Percentiles rank a stretch among this genome's conserved stretches.
Conservation (phyloP, 1,140 invertebrate species). For the Apolygus lucorum region DNA sequence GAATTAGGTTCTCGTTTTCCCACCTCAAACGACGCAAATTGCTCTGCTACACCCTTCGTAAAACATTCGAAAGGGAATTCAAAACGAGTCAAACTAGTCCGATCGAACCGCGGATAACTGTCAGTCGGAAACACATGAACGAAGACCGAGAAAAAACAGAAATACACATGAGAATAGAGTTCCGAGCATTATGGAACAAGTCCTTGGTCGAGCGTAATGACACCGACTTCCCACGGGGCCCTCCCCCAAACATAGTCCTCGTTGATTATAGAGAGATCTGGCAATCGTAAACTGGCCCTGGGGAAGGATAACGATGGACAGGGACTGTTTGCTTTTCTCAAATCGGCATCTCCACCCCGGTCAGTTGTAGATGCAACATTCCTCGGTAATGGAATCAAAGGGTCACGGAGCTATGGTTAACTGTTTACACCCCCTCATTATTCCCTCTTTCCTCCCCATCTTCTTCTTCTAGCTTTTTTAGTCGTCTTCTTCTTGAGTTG, state of each 20-base stretch:
- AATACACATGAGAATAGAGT: slow-evolving; percentile 20
- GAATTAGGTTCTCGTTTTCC: too few species aligned
- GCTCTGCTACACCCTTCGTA: too few species aligned
- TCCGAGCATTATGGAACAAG: neutral
- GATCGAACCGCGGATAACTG: too few species aligned
- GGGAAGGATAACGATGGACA: neutral
- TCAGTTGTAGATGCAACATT: slow-evolving; percentile 12
- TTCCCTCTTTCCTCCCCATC: neutral
- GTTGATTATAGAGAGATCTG: slow-evolving; percentile 14
- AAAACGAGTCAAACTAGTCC: too few species aligned
- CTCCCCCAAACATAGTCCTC: slow-evolving; percentile 7
- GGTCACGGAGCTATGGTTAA: slow-evolving; percentile 15
- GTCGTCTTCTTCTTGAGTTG: too few species aligned
- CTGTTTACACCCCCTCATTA: slow-evolving; percentile 14
- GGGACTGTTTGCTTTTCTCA: slow-evolving; percentile 15
- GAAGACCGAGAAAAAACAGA: neutral
- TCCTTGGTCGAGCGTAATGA: slow-evolving; percentile 15
- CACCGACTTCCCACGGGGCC: slow-evolving; percentile 18
- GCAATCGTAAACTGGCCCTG: slow-evolving; percentile 14
- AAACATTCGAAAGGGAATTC: too few species aligned
- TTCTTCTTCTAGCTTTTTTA: neutral
- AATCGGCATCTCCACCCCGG: slow-evolving; percentile 5
- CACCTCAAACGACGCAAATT: too few species aligned
- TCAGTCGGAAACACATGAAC: neutral
- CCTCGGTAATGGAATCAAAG: slow-evolving; percentile 12